Percentiles rank a stretch among this genome's conserved stretches.
phyloP scores from a whole-genome alignment of 2,113 vertebrate species.

The Charadrius vociferus region DNA sequence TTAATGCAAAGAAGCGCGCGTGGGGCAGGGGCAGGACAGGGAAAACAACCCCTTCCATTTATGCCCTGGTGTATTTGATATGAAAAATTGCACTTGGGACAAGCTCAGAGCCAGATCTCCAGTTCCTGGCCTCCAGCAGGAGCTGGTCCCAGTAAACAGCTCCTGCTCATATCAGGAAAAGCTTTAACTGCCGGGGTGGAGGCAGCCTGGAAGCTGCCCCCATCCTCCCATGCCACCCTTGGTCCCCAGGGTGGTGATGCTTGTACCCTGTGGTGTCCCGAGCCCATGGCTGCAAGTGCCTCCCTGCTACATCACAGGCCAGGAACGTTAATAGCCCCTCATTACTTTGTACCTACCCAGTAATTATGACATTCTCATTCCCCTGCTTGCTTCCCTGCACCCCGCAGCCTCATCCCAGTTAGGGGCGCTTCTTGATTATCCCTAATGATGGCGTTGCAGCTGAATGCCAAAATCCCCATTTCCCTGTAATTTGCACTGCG shows the following conservation, averaged over 20 bases:
- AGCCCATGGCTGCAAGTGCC: neutral
- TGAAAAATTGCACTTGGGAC: neutral
- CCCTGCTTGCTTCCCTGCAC: neutral
- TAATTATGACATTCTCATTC: constrained; percentile 59
- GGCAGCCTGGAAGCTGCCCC: neutral
- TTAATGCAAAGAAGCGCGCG: neutral
- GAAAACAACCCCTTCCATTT: neutral
- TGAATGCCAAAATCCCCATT: constrained; percentile 26
- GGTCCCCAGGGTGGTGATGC: rapidly evolving
- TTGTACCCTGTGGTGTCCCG: neutral
- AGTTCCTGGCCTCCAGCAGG: neutral
- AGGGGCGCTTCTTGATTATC: constrained; percentile 6
- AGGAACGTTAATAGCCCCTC: neutral
- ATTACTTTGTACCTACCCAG: constrained; percentile 44
- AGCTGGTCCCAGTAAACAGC: neutral
- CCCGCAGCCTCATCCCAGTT: neutral
- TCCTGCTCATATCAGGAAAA: neutral
- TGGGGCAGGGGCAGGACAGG: too few relatives aligned
- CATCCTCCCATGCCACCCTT: rapidly evolving
- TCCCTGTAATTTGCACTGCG: neutral
- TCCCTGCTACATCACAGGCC: neutral
- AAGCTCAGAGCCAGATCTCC: neutral
- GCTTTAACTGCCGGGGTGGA: neutral
- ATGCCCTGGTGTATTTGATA: neutral
- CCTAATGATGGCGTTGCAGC: constrained; percentile 27